Evolutionary conservation across 1,140 invertebrate species (phyloP).

Genomic region (Lepidurus packardi): DNA sequence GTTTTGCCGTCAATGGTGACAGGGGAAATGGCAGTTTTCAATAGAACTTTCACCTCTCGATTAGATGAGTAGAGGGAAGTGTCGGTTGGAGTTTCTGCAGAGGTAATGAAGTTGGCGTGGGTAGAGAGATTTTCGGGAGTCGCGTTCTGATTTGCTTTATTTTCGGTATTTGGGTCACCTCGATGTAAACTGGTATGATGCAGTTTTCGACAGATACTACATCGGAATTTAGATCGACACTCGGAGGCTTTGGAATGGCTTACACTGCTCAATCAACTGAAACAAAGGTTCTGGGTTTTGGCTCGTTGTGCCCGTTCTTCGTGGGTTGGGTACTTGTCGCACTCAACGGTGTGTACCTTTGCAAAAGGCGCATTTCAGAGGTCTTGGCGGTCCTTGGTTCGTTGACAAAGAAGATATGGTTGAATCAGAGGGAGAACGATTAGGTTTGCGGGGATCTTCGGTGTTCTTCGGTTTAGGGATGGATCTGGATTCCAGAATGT

Average conservation of each 20-base stretch:
- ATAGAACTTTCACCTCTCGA: background rate
- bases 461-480: background rate
- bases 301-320: background rate
- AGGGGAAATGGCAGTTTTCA: background rate
- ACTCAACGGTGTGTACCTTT: background rate
- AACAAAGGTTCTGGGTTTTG: background rate
- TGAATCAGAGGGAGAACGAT: background rate
- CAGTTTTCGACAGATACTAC: background rate
- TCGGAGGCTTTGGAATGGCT: background rate
- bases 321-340: background rate
- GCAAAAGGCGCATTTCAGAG: background rate
- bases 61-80: background rate
- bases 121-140: background rate
- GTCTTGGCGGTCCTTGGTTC: background rate
- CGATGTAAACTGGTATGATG: background rate
- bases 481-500: background rate
- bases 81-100: no score
- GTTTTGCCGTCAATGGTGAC: background rate
- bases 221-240: background rate
- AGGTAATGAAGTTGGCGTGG: background rate
- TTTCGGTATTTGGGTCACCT: no score
- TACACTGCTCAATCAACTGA: background rate
- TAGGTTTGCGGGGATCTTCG: background rate
- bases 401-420: background rate
- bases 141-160: no score